Base-by-base conservation (phyloP, 1,140 invertebrate genomes). In the Agraylea sexmaculata region DNA sequence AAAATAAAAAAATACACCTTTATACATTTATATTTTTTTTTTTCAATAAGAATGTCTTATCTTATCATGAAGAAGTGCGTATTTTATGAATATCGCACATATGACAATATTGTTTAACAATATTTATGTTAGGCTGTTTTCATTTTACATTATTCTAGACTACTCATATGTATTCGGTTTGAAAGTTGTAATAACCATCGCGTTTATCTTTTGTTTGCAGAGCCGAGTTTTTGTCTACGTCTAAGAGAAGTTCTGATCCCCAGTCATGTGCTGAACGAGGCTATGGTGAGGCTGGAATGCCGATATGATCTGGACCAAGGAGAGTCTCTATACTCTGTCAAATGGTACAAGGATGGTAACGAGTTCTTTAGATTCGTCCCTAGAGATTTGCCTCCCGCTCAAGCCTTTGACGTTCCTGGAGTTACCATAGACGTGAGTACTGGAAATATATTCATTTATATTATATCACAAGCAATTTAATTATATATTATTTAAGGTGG, bases 281-380 rank as follows among this genome's bases (percentile, higher is more conserved):
- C 69, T 45, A 62, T 62, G 40, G 69, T 72, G 18, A 57, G 56
- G 35, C 59, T 81, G 45, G 67, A 73, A 54, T 80, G 78, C 55
- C 62, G 68, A 45, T 81, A 74, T 56, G 66, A 77, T 54, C 60
- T 80, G 54, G 75, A 77, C 53, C 60, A 60, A 15, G 69, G 62
- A 1, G 77, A 78, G 43, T 58, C 63, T 15, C 66, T 81, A 28
- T 81, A 81, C 55, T 78, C 78, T 19, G 74, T 81, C 51, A 80
- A 80, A 62, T 81, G 78, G 78, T 80, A 81, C 64, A 78, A 76
- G 58, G 75, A 76, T 49, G 70, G 73, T 42, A 68, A 74, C 52
- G 78, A 81, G 56, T 81, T 82, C 62, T 82, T 77, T 60, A 69
- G 78, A 53, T 80, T 70, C 62, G 70, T 78, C 38, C 77, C 78